Evolutionary conservation across 2,888 invertebrate genomes (phyloP).

Genomic region (Rhopalosiphum nymphaeae): DNA sequence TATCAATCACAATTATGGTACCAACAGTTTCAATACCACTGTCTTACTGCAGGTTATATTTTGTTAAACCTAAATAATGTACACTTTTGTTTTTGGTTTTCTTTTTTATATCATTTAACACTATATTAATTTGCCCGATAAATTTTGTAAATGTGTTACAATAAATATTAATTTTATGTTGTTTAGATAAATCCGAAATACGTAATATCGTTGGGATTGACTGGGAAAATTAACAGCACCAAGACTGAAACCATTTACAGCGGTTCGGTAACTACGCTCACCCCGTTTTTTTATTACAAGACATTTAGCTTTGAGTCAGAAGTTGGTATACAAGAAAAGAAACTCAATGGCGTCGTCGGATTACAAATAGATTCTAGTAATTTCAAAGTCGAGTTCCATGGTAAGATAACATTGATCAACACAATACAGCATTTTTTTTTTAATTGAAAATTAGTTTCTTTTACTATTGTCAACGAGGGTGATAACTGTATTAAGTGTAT

Average conservation of each 20-base stretch:
- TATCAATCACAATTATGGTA: constrained; percentile 64
- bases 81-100: neutral
- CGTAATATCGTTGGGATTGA: constrained; percentile 65
- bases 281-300: constrained; percentile 60
- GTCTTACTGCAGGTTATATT: constrained; percentile 72
- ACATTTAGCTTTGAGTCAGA: constrained; percentile 51
- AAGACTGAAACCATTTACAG: constrained; percentile 51
- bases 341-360: constrained; percentile 44
- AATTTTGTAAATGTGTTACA: neutral
- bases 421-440: neutral
- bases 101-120: neutral
- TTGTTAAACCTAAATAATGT: neutral
- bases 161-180: neutral
- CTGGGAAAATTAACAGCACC: constrained; percentile 66
- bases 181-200: constrained; percentile 67
- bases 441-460: neutral
- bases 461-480: neutral
- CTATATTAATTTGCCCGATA: neutral
- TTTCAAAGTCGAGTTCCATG: constrained; percentile 57
- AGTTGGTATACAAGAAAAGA: constrained; percentile 59
- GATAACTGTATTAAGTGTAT: neutral
- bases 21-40: constrained; percentile 63
- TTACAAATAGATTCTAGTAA: constrained; percentile 55
- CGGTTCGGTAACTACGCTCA: constrained; percentile 52
- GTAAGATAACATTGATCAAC: neutral